These are phyloP conservation scores for Notocelia uddmanniana DNA, from an alignment of 2,888 invertebrate genomes.

Conservation along the genomic window DNA sequence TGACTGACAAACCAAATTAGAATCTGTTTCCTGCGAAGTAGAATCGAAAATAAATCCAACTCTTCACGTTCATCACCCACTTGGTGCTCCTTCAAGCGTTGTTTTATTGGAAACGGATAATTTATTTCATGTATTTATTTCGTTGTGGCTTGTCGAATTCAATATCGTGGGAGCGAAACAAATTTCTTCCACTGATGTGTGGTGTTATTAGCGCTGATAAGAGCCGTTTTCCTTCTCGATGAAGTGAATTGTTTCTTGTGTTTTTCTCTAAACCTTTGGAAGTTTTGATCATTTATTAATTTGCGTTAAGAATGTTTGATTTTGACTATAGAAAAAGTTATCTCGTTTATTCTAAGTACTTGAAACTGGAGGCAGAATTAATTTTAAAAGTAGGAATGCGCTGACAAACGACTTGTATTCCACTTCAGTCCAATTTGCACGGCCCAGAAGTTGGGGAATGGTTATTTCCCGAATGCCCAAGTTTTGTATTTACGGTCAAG, in stretches of 20 bases:
- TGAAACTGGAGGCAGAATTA: conserved; percentile 27
- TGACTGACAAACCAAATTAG: conserved; percentile 49
- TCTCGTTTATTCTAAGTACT: conserved; percentile 35
- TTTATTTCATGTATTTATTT: conserved; percentile 83
- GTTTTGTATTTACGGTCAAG: conserved; percentile 58
- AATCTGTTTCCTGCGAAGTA: conserved; percentile 52
- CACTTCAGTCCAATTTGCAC: conserved; percentile 45
- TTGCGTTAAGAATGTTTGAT: conserved; percentile 13
- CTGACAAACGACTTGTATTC: conserved; percentile 18
- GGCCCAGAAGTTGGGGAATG: conserved; percentile 50
- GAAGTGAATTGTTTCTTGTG: conserved; percentile 1
- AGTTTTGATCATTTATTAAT: conserved; percentile 12
- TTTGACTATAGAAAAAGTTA: conserved; percentile 29
- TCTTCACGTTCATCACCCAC: conserved; percentile 48
- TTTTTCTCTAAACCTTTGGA: neutral
- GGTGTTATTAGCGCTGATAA: conserved; percentile 58
- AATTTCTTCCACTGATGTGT: conserved; percentile 56
- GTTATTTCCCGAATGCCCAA: conserved; percentile 51
- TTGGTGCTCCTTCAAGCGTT: conserved; percentile 65
- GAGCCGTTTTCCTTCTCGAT: conserved; percentile 41
- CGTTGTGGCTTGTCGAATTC: conserved; percentile 70
- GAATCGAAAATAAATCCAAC: conserved; percentile 51
- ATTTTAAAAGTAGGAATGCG: conserved; percentile 37
- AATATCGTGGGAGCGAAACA: conserved; percentile 72
- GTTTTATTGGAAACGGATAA: conserved; percentile 84